Evolutionary conservation across 2,113 vertebrate genomes (phyloP), one percentile per base, ranked within the genome.

Genomic region (Sprattus sprattus): DNA sequence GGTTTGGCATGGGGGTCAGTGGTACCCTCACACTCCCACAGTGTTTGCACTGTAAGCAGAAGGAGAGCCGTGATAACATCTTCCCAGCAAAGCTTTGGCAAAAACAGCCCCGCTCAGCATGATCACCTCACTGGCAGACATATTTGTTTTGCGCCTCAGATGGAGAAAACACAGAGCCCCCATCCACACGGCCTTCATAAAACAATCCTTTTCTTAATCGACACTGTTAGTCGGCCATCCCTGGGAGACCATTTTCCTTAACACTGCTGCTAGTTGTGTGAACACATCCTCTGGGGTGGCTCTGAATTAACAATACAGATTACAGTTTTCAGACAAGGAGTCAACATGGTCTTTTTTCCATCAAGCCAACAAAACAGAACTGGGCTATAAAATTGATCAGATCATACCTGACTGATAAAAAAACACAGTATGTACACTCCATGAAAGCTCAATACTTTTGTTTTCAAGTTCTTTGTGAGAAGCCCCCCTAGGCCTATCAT

Each of bases 21-120:
- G 45, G 22, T 91, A 86, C 91, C 92, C 89, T 91, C 89, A 91
- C 90, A 84, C 88, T 88, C 85, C 89, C 50, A 45, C 57, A 82
- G 83, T 95, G 94, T 96, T 95, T 95, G 92, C 91, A 95, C 92
- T 95, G 93, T 95, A 92, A 96, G 94, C 95, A 96, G n/a, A 86
- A 45, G 88, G 89, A 92, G 89, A 81, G 16, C 67, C 25, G 22
- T 90, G 95, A 96, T 95, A 95, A 89, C 92, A 96, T 96, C 95
- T 92, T 92, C 92, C 86, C 60, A 86, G 86, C 82, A 85, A 54
- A 25, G 89, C 89, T 92, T 93, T 92, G 93, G 93, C 93, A 93
- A 92, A 78, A 94, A 93, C 88, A 88, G 85, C 60, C 82, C 49
- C 80, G 87, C 89, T 87, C 91, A 86, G 83, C 86, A 80, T 5